These are phyloP conservation scores for Actinostola sp. DNA, from an alignment of 92 coral and sea anemone genomes.

Conservation along the genomic window DNA sequence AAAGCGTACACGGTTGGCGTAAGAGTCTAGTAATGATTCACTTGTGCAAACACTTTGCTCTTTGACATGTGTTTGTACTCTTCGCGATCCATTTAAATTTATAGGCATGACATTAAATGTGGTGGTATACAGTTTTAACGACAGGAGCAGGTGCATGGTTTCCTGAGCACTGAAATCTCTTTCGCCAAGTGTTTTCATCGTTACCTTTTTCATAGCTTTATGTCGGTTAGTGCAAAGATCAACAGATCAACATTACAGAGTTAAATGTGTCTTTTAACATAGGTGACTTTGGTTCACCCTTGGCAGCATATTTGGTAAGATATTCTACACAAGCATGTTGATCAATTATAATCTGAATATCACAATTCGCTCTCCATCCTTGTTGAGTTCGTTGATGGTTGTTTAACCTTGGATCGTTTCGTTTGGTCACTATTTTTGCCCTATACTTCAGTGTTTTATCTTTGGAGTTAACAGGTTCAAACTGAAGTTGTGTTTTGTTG, in stretches of 20 bases:
- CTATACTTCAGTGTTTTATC: conserved; percentile 39
- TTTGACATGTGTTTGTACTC: not conserved
- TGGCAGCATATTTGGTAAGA: too few relatives aligned
- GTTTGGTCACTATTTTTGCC: conserved; percentile 62
- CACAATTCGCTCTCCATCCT: conserved; percentile 76
- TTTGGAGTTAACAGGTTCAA: conserved; percentile 57
- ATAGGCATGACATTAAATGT: conserved; percentile 30
- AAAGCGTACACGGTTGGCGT: conserved; percentile 54
- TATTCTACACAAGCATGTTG: conserved; percentile 61
- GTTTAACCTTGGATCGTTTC: conserved; percentile 64
- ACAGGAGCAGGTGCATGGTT: conserved; percentile 46
- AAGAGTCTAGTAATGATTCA: conserved; percentile 48
- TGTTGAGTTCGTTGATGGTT: conserved; percentile 68
- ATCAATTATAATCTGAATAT: conserved; percentile 51
- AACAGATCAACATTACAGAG: conserved; percentile 35
- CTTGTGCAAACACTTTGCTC: not conserved
- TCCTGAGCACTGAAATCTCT: conserved; percentile 32
- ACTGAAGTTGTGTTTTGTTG: conserved; percentile 44
- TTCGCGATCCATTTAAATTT: conserved; percentile 35
- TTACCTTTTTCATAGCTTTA: conserved; percentile 35
- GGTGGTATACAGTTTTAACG: conserved; percentile 32
- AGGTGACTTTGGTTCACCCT: conserved; percentile 9
- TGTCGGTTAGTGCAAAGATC: conserved; percentile 22
- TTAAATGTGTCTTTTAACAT: conserved; percentile 49
- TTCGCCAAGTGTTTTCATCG: conserved; percentile 50